phyloP scores from a whole-genome alignment of 2,888 invertebrate genomes.

The Andrena bucephala region DNA sequence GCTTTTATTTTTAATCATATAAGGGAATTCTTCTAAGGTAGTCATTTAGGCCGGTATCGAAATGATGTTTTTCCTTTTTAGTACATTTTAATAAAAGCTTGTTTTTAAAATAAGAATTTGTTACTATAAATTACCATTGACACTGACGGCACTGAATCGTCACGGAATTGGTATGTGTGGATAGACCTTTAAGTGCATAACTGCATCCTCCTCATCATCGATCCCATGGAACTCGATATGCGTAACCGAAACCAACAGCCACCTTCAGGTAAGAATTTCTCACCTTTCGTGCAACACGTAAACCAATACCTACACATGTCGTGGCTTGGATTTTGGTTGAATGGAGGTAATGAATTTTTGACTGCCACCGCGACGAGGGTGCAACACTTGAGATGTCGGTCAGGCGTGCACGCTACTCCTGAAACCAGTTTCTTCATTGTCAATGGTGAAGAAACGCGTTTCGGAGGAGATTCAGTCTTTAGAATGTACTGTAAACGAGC shows the following conservation, averaged over 20 bases:
- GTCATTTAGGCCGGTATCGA: too few relatives aligned
- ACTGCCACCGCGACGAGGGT: constrained; percentile 18
- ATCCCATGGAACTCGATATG: constrained; percentile 58
- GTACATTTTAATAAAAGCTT: too few relatives aligned
- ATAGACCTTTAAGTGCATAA: neutral
- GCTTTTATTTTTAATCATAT: too few relatives aligned
- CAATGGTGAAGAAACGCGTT: neutral
- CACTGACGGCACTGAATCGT: too few relatives aligned
- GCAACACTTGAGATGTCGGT: neutral
- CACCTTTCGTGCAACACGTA: constrained; percentile 30
- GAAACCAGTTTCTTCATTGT: constrained; percentile 6
- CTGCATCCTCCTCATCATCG: constrained; percentile 33
- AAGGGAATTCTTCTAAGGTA: too few relatives aligned
- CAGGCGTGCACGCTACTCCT: too few relatives aligned
- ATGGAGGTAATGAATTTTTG: constrained; percentile 8
- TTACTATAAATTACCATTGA: too few relatives aligned
- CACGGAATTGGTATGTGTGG: too few relatives aligned
- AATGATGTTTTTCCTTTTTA: too few relatives aligned
- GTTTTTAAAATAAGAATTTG: too few relatives aligned
- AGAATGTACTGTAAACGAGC: neutral
- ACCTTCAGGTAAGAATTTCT: constrained; percentile 30
- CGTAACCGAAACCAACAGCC: constrained; percentile 15
- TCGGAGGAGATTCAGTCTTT: neutral
- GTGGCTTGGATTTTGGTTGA: neutral
- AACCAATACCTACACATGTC: constrained; percentile 22